Percentiles rank a stretch among this genome's conserved stretches.
phyloP scores from a whole-genome alignment of 2,797 vertebrate species.

The Galaxias olidus region DNA sequence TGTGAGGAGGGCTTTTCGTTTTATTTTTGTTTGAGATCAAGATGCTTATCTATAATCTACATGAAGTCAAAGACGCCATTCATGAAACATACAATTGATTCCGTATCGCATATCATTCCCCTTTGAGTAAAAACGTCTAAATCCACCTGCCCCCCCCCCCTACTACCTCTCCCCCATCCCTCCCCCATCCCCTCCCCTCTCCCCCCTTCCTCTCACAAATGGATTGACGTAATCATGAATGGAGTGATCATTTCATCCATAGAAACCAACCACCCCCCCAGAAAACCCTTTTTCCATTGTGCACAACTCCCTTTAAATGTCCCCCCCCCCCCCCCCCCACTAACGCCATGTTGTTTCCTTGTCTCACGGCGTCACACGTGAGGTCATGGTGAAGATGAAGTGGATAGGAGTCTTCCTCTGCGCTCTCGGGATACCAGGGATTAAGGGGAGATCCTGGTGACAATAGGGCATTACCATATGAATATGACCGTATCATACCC shows the following conservation, averaged over 20 bases:
- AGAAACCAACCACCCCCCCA: not conserved
- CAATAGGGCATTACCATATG: slow-evolving; percentile 85
- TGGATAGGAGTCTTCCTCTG: slow-evolving; percentile 59
- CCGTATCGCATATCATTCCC: not conserved
- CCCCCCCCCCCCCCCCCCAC: too few relatives aligned
- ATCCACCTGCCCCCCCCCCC: too few relatives aligned
- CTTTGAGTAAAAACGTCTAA: not conserved
- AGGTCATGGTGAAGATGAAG: slow-evolving; percentile 66
- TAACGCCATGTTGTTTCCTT: too few relatives aligned
- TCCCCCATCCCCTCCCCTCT: not conserved
- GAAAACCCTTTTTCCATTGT: slow-evolving; percentile 46
- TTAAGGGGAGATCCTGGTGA: slow-evolving; percentile 78
- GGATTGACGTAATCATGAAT: slow-evolving; percentile 52
- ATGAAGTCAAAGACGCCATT: not conserved
- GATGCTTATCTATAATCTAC: slow-evolving; percentile 10
- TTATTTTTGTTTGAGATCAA: not conserved
- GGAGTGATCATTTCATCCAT: slow-evolving; percentile 18
- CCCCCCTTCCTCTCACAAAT: not conserved
- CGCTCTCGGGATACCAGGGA: slow-evolving; percentile 62
- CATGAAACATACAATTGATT: slow-evolving; percentile 2
- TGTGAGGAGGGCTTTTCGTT: too few relatives aligned
- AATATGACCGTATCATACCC: slow-evolving; percentile 75
- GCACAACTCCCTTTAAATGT: too few relatives aligned
- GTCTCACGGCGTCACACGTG: too few relatives aligned
- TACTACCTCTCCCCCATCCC: not conserved